phyloP scores from a whole-genome alignment of 2,888 invertebrate genomes.

The Dasysyrphus albostriatus region DNA sequence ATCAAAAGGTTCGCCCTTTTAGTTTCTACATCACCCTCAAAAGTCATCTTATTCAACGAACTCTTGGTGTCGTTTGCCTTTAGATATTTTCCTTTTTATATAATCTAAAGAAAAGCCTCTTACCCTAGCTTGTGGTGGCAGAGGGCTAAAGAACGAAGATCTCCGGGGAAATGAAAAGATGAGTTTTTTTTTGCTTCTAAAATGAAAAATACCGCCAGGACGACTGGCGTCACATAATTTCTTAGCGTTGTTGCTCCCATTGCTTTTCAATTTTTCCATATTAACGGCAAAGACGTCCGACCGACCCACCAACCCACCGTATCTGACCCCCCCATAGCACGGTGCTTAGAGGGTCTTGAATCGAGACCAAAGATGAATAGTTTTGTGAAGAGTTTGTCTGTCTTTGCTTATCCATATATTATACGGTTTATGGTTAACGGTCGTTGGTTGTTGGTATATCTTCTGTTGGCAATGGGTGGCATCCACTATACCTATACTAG shows the following conservation, averaged over 20 bases:
- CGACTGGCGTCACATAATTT: conserved; percentile 73
- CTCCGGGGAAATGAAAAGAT: conserved; percentile 24
- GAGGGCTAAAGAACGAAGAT: neutral
- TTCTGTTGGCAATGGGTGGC: neutral
- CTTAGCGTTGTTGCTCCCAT: conserved; percentile 61
- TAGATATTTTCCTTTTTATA: neutral
- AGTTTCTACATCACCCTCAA: neutral
- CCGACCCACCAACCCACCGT: neutral
- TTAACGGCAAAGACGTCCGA: conserved; percentile 35
- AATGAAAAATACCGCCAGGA: conserved; percentile 63
- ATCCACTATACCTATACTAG: no score
- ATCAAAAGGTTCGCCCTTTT: conserved; percentile 48
- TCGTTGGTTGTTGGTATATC: neutral
- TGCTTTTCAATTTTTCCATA: conserved; percentile 65
- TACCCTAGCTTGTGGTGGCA: neutral
- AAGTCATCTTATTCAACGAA: conserved; percentile 6
- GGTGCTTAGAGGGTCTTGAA: conserved; percentile 28
- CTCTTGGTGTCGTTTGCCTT: conserved; percentile 16
- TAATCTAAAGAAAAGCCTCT: neutral
- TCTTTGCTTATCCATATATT: conserved; percentile 20
- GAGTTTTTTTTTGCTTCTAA: conserved; percentile 26
- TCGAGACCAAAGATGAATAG: conserved; percentile 60
- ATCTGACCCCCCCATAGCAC: neutral
- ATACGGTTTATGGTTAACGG: conserved; percentile 7
- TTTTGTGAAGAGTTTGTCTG: conserved; percentile 42